Evolutionary conservation across 2,113 vertebrate genomes (phyloP).

Genomic region (Tenebrosternarchus preto): DNA sequence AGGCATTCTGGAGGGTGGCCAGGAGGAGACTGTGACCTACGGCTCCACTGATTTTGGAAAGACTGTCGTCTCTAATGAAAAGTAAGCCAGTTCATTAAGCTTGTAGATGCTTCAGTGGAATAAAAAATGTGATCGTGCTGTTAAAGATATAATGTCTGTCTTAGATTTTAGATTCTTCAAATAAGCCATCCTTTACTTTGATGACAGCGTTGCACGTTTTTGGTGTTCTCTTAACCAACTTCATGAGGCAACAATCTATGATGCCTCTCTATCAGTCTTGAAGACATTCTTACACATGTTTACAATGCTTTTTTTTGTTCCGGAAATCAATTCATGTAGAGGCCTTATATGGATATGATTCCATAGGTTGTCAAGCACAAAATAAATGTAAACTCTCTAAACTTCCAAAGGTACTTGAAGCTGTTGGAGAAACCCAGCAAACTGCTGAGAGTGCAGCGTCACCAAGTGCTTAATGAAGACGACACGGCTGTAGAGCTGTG

Average conservation of each 20-base stretch:
- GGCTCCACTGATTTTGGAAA: slow-evolving; percentile 95
- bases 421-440: slow-evolving; percentile 88
- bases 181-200: too few relatives aligned
- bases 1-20: slow-evolving; percentile 90
- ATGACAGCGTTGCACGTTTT: too few relatives aligned
- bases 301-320: background rate
- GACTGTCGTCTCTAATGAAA: slow-evolving; percentile 85
- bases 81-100: slow-evolving; percentile 65
- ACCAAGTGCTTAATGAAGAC: slow-evolving; percentile 87
- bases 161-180: too few relatives aligned
- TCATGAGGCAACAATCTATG: too few relatives aligned
- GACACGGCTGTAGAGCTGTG: slow-evolving; percentile 85
- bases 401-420: slow-evolving; percentile 74
- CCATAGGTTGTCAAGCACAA: background rate
- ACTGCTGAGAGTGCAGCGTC: slow-evolving; percentile 85
- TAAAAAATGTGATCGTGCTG: background rate
- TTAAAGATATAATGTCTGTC: too few relatives aligned
- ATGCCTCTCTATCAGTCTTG: too few relatives aligned
- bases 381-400: background rate
- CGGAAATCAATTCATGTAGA: background rate
- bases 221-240: too few relatives aligned
- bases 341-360: background rate
- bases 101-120: background rate
- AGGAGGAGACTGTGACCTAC: slow-evolving; percentile 91
- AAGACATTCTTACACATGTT: too few relatives aligned